These are phyloP conservation scores for Clarias pachynema DNA, from an alignment of 2,797 vertebrate genomes.

Conservation along the genomic window DNA sequence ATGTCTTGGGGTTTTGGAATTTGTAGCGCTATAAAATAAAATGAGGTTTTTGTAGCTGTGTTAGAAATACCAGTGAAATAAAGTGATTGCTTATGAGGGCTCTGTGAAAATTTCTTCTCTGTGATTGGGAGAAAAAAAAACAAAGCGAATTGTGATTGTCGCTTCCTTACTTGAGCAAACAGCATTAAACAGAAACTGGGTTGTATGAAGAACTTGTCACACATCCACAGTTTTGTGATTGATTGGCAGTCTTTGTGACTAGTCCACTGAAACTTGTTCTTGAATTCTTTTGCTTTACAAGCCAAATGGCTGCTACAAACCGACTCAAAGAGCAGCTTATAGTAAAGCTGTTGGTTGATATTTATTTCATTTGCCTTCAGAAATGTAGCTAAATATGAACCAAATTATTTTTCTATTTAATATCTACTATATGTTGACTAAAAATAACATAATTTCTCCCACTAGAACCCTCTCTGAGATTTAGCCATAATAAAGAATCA, in stretches of 20 bases:
- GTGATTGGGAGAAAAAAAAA: not conserved
- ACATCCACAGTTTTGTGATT: not conserved
- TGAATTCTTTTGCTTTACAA: not conserved
- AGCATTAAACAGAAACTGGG: not conserved
- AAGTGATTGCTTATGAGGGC: not conserved
- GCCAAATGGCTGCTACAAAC: not conserved
- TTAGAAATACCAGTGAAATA: not conserved
- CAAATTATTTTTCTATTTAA: not conserved
- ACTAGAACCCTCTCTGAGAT: not conserved
- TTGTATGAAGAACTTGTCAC: not conserved
- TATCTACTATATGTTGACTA: not conserved
- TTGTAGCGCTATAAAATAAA: no score
- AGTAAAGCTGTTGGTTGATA: not conserved
- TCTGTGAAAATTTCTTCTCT: not conserved
- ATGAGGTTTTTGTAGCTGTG: not conserved
- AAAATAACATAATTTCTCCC: not conserved
- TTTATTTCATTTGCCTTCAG: not conserved
- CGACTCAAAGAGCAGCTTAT: not conserved
- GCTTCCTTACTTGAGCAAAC: no score
- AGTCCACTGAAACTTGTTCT: not conserved
- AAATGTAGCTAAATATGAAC: not conserved
- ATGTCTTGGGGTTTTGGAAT: not conserved
- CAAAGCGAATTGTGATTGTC: not conserved
- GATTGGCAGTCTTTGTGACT: not conserved
- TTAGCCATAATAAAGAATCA: not conserved